Evolutionary conservation across 2,113 vertebrate genomes (phyloP).

Genomic region (Psittacara wagleri): DNA sequence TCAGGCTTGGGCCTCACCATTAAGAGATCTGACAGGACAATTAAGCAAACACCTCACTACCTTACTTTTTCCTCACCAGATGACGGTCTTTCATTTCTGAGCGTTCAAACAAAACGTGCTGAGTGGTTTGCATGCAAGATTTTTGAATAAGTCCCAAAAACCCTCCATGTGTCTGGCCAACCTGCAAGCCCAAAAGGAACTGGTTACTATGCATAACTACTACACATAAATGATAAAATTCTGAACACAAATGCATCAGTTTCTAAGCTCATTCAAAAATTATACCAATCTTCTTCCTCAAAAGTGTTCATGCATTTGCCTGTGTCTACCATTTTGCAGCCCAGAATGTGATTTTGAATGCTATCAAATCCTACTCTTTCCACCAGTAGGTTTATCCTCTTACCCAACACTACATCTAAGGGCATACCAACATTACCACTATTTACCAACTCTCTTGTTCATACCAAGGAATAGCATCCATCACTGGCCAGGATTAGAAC

Average conservation of each 20-base stretch:
- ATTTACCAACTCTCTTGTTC: not conserved
- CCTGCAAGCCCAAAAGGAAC: slow-evolving; percentile 67
- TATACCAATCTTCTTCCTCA: not conserved
- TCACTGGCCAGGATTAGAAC: slow-evolving; percentile 51
- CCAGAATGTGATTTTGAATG: fast-evolving
- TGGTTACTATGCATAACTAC: not conserved
- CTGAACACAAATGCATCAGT: not conserved
- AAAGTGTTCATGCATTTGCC: not conserved
- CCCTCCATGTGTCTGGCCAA: slow-evolving; percentile 90
- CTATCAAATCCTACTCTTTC: not conserved
- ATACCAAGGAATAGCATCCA: slow-evolving; percentile 57
- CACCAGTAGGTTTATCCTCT: not conserved
- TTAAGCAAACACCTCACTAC: not conserved
- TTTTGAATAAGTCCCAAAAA: slow-evolving; percentile 89
- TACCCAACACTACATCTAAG: not conserved
- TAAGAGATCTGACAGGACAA: not conserved
- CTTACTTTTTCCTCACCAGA: slow-evolving; percentile 87
- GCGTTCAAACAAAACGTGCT: slow-evolving; percentile 92
- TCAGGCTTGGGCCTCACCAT: not conserved
- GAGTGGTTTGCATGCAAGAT: slow-evolving; percentile 83
- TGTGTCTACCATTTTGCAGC: not conserved
- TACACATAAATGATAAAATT: not conserved
- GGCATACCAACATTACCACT: not conserved
- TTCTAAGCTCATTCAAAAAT: not conserved
- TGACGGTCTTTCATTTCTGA: slow-evolving; percentile 91